Evolutionary conservation across 2,888 invertebrate genomes (phyloP).

Genomic region (Scaeva pyrastri): DNA sequence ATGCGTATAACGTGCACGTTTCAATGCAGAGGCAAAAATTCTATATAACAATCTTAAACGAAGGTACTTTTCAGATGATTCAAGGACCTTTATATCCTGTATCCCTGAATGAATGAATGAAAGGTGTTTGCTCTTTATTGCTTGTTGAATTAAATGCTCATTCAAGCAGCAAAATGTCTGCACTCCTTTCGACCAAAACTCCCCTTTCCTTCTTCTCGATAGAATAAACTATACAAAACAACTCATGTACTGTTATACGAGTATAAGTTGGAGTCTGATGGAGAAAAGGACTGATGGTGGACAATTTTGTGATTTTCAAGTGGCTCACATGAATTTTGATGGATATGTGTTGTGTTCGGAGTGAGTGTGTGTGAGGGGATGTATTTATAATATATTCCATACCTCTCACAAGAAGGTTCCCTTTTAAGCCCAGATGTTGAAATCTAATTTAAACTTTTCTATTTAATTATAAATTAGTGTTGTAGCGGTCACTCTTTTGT

Average conservation of each 20-base stretch:
- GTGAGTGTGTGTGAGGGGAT: not conserved
- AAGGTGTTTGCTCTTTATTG: conserved; percentile 60
- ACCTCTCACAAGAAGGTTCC: not conserved
- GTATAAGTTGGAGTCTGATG: not conserved
- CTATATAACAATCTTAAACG: too few species aligned
- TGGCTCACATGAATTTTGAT: conserved; percentile 65
- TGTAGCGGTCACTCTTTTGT: conserved; percentile 61
- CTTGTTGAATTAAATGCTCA: conserved; percentile 51
- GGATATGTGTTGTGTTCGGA: conserved; percentile 13
- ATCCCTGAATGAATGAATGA: too few species aligned
- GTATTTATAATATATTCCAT: not conserved
- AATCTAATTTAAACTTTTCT: conserved; percentile 75
- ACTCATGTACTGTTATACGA: too few species aligned
- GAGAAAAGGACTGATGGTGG: conserved; percentile 22
- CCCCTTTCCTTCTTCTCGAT: not conserved
- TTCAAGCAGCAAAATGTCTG: conserved; percentile 39
- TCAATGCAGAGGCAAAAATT: conserved; percentile 20
- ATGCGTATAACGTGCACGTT: conserved; percentile 56
- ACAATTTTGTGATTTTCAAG: conserved; percentile 53
- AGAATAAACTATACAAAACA: not conserved
- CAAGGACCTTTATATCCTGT: not conserved
- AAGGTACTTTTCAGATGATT: not conserved
- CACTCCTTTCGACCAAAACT: not conserved
- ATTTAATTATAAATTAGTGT: conserved; percentile 74
- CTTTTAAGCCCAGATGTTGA: conserved; percentile 46